These are phyloP conservation scores for Dasyornis broadbenti DNA, from an alignment of 2,113 vertebrate species.

Conservation along the genomic window DNA sequence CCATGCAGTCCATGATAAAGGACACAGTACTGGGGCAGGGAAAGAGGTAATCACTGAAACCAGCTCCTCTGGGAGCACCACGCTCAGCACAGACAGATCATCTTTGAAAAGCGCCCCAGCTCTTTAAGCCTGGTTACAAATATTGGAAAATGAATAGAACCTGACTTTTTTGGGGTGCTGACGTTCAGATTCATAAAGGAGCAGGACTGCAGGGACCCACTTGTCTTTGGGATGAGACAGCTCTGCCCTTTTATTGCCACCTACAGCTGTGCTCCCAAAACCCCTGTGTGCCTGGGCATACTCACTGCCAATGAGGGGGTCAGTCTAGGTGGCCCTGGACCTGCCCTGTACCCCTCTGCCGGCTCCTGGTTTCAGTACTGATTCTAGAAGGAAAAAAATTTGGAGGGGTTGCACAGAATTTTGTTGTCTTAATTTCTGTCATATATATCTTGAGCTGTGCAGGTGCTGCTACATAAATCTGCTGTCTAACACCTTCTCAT, in stretches of 20 bases:
- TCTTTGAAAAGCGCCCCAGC: neutral
- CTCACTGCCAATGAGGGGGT: neutral
- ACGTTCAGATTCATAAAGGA: neutral
- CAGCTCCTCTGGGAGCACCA: neutral
- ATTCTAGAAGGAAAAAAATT: neutral
- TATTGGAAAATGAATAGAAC: neutral
- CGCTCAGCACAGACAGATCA: neutral
- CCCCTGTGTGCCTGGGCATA: neutral
- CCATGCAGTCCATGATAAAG: neutral
- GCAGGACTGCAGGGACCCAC: rapidly evolving
- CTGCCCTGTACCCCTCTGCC: neutral
- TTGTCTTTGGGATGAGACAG: neutral
- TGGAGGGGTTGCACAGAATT: neutral
- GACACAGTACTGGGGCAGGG: neutral
- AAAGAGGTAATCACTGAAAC: neutral
- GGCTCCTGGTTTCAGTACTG: neutral
- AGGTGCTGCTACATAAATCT: neutral
- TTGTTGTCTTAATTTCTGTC: neutral
- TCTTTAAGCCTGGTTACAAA: neutral
- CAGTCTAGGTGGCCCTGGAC: neutral
- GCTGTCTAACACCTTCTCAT: neutral
- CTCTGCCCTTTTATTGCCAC: neutral
- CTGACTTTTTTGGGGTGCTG: rapidly evolving
- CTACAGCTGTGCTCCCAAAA: neutral
- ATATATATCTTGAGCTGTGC: neutral